Evolutionary conservation across 2,888 invertebrate species (phyloP).

Genomic region (Phortica okadai): DNA sequence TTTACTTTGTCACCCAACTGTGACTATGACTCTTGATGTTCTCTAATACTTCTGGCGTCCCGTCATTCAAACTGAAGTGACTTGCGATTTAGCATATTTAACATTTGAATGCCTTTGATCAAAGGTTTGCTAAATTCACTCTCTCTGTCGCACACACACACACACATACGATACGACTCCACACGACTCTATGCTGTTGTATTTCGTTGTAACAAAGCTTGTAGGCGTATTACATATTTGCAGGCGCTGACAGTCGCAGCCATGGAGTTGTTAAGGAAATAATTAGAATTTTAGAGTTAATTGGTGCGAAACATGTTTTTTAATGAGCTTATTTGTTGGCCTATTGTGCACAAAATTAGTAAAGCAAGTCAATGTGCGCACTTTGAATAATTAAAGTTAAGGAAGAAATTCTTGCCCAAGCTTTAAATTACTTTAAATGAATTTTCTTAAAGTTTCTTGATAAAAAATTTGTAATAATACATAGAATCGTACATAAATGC

Average conservation of each 20-base stretch:
- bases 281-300: background rate
- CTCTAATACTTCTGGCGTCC: background rate
- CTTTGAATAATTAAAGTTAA: too few species aligned
- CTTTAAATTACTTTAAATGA: too few species aligned
- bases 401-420: too few species aligned
- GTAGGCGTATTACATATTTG: too few species aligned
- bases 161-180: too few species aligned
- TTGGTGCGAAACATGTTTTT: background rate
- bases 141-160: background rate
- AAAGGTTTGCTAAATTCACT: background rate
- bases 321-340: background rate
- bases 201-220: background rate
- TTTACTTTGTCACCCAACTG: slow-evolving; percentile 14
- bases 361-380: too few species aligned
- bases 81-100: slow-evolving; percentile 22
- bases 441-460: too few species aligned
- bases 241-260: background rate
- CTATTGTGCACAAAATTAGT: too few species aligned
- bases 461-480: too few species aligned
- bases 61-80: background rate
- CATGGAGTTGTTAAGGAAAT: background rate
- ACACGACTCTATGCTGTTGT: too few species aligned
- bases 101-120: slow-evolving; percentile 22
- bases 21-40: background rate
- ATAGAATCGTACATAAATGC: too few species aligned